Percentiles rank a stretch among this genome's conserved stretches.
These are phyloP conservation scores for Neelides sp. DNA, from an alignment of 1,140 invertebrate species.

Conservation along the genomic window DNA sequence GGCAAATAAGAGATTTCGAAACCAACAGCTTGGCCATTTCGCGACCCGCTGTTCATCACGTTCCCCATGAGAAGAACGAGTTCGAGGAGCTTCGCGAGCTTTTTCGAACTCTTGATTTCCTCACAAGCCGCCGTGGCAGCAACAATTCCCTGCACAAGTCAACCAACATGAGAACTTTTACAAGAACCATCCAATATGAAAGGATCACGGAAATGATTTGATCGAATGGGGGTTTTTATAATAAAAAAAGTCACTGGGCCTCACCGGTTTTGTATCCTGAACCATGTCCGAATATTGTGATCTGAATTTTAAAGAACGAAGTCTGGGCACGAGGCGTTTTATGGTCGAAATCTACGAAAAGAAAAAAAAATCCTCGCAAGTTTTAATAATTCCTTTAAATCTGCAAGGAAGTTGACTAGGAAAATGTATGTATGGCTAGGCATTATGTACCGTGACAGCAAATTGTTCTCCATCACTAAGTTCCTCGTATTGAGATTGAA, in stretches of 20 bases:
- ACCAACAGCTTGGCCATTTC: slow-evolving; percentile 82
- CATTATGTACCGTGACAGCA: slow-evolving; percentile 74
- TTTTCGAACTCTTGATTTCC: slow-evolving; percentile 77
- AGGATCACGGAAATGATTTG: background rate
- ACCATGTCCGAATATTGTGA: slow-evolving; percentile 68
- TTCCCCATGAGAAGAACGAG: slow-evolving; percentile 82
- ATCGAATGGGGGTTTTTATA: slow-evolving; percentile 9
- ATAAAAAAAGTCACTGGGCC: slow-evolving; percentile 31
- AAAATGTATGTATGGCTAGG: too few relatives aligned
- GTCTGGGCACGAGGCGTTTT: slow-evolving; percentile 70
- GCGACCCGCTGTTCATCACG: slow-evolving; percentile 87
- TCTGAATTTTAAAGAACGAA: slow-evolving; percentile 84
- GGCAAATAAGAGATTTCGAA: slow-evolving; percentile 94
- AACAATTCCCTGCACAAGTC: slow-evolving; percentile 77
- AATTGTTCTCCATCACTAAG: slow-evolving; percentile 90
- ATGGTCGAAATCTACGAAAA: slow-evolving; percentile 53
- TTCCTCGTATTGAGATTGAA: slow-evolving; percentile 63
- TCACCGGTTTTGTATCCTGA: slow-evolving; percentile 79
- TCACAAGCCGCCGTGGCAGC: slow-evolving; percentile 89
- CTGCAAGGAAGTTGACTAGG: background rate
- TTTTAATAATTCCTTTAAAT: slow-evolving; percentile 14
- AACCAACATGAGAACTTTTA: too few relatives aligned
- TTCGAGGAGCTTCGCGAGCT: slow-evolving; percentile 80
- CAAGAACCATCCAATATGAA: too few relatives aligned
- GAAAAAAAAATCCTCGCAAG: slow-evolving; percentile 4